Evolutionary conservation across 2,888 invertebrate species (phyloP), one percentile per base, ranked within the genome.

Genomic region (Pogonocherus hispidulus): DNA sequence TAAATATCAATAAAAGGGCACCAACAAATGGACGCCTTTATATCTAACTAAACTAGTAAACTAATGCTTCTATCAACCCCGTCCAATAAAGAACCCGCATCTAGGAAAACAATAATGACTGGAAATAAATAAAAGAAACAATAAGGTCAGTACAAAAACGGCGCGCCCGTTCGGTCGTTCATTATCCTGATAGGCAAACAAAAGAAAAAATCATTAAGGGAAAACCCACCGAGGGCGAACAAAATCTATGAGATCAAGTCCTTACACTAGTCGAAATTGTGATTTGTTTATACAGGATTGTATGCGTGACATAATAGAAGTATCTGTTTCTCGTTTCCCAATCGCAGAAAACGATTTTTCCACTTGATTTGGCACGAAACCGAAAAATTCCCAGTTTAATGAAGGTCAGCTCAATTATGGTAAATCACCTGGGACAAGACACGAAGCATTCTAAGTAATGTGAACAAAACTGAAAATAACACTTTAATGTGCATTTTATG

Each of bases 181-280:
- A 52, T 52, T 52, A 52, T 52, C 52, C 52, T 11, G 52, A 52
- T 18, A 52, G 11, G 32, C 27, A 52, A 52, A 52, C 52, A 52
- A 52, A 52, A 18, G 51, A 6, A 52, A 27, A 32, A 52, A 32
- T 52, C 52, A 52, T 52, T 52, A 52, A 52, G 32, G 32, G 14
- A 14, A 3, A n/a, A 14, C 14, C 14, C 16, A 16, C 14, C 41
- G 11, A 5, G 14, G 14, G 41, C 41, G 5, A 41, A 41, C 41
- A 41, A 14, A 41, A 16, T 41, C 41, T n/a, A 1, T 16, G 32
- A 8, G 9, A 32, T 32, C 32, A 11, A 32, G 11, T 32, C 11
- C 32, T 9, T 32, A 11, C n/a, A n/a, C 32, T 32, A 32, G 32
- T 32, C 11, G 9, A 11, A 32, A 32, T 9, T 8, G 2, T 32